Base-by-base conservation (phyloP, 37 sponge, comb jelly and placozoan species). In the Ephydatia muelleri region DNA sequence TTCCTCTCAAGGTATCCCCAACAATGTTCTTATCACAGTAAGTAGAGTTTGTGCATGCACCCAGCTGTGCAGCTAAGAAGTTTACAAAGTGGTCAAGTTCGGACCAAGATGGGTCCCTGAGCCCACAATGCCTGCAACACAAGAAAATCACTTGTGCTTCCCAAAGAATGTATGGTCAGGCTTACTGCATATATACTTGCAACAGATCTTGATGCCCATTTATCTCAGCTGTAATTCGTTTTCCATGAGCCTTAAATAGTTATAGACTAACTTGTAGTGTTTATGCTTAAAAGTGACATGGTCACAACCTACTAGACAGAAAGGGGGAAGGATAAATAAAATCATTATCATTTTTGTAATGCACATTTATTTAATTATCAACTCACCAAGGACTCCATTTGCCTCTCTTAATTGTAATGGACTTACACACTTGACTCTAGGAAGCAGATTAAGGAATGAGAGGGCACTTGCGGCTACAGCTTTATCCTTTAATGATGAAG, bases 71-170 rank as follows among this genome's bases (percentile, higher is more conserved):
- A 75, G 86, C 47, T 32, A 97, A 71, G 66, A 97, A 97, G 19
- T 38, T 78, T 30, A 93, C 89, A 87, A 97, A 97, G 83, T 97
- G 84, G 43, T 79, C 57, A 9, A 97, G 69, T 83, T 93, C 95
- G 43, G 88, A 66, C 97, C 97, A 97, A 4, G 95, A 89, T 16
- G 97, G 95, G 78, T 95, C 86, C 67, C 34, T 28, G 12, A 92
- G 49, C 32, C 89, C 88, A 84, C 91, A 93, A 47, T 88, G 38
- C 4, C 88, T 88, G 66, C 28, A 28, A 57, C 57, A 57, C 57
- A 14, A 57, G 57, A 1, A 57, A 14, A 57, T 57, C 57, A n/a
- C n/a, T n/a, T n/a, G n/a, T n/a, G n/a, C n/a, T n/a, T n/a, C n/a
- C n/a, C n/a, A n/a, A n/a, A n/a, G n/a, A n/a, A n/a, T n/a, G n/a